These are phyloP conservation scores for Drosophila funebris DNA, from an alignment of 1,140 invertebrate species.

Conservation along the genomic window DNA sequence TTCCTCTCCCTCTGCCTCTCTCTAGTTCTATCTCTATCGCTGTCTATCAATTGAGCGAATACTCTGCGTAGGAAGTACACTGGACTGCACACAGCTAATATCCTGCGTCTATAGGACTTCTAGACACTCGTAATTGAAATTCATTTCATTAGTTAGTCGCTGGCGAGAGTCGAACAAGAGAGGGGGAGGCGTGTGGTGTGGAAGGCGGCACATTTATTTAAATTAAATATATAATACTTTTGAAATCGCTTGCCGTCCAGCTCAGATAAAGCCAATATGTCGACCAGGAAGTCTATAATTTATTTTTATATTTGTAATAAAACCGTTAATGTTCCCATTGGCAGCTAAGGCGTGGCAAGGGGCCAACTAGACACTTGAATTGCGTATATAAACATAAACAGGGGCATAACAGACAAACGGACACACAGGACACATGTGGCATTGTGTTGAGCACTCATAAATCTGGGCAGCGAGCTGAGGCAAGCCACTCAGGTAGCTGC, in stretches of 20 bases:
- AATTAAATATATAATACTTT: conserved; percentile 25
- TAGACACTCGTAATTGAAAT: conserved; percentile 66
- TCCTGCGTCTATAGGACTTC: conserved; percentile 50
- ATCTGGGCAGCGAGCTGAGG: conserved; percentile 33
- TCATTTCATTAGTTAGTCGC: conserved; percentile 58
- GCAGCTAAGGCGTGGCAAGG: conserved; percentile 55
- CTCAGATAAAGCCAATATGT: too few relatives aligned
- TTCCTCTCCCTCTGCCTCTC: not conserved
- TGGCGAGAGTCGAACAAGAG: not conserved
- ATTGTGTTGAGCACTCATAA: conserved; percentile 57
- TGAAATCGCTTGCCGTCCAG: not conserved
- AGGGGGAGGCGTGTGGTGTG: not conserved
- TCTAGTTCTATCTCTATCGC: not conserved
- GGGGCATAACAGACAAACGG: conserved; percentile 1
- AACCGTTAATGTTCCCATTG: conserved; percentile 18
- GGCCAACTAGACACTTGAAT: conserved; percentile 33
- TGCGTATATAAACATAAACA: not conserved
- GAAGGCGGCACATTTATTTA: not conserved
- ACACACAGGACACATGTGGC: conserved; percentile 20
- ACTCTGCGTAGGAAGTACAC: conserved; percentile 75
- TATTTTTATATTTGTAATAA: not conserved
- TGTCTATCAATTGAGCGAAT: conserved; percentile 31
- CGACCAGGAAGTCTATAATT: not conserved
- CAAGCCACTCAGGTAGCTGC: conserved; percentile 30
- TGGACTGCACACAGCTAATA: conserved; percentile 81